Evolutionary conservation across 2,888 invertebrate genomes (phyloP), one percentile per base, ranked within the genome.

Genomic region (Amphiduros pacificus): DNA sequence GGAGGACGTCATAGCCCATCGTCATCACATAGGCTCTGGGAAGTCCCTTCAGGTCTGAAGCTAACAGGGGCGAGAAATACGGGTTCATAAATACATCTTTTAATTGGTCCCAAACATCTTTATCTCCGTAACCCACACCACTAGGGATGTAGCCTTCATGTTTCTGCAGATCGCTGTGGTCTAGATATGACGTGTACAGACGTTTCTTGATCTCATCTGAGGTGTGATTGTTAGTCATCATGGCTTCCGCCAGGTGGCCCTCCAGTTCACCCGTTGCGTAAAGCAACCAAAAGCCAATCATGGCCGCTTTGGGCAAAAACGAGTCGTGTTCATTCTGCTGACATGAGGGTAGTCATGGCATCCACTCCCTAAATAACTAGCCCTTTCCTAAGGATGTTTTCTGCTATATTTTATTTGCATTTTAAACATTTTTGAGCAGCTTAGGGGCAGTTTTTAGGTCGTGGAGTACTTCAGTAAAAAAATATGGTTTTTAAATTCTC

Each of bases 61-160:
- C 63, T 71, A 76, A 70, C 50, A 77, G 55, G 5, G 77, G 77
- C 20, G 73, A 69, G 36, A 76, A 71, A 54, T 75, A 74, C 1
- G 75, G 74, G 59, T 77, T 70, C 11, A 31, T 48, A 1, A 56
- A 5, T 22, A 17, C 28, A 14, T 56, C 49, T 28, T 28, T 24
- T 4, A 56, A n/a, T 20, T 17, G 9, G 17, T 44, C 32, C 49
- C 29, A 56, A n/a, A 56, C 6, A n/a, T 6, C 2, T 22, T 48
- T 49, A 41, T 49, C 32, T 1, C 56, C 56, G 2, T 17, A 2
- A 29, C 48, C 31, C 5, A 20, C 27, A 4, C 9, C 9, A 24
- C 29, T 49, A 20, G 48, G 28, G 6, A 29, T 20, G 29, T 56
- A 56, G 49, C 31, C 24, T 17, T 2, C n/a, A 9, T 17, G 56